Evolutionary conservation across 1,140 invertebrate species (phyloP).

Genomic region (Asobara japonica): DNA sequence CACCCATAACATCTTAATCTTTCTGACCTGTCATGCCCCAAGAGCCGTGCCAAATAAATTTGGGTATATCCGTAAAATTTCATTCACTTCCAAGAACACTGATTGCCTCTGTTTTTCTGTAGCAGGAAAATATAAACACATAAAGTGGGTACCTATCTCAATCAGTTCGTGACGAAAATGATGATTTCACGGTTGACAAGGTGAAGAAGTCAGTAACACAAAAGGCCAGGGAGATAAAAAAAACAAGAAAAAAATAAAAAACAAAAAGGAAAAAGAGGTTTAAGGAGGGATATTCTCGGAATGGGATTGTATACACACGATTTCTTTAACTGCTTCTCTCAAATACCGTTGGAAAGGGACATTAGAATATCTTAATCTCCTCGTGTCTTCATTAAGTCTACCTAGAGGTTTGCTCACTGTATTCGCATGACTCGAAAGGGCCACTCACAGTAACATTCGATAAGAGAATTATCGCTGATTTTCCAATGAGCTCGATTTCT

Average conservation of each 20-base stretch:
- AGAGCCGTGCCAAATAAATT: neutral
- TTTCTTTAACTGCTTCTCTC: conserved; percentile 29
- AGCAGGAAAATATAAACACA: neutral
- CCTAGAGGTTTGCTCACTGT: conserved; percentile 8
- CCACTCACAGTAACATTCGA: too few species aligned
- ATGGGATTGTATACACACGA: conserved; percentile 14
- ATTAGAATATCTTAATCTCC: conserved; percentile 36
- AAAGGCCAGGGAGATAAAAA: neutral
- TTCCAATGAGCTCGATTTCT: too few species aligned
- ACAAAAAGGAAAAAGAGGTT: too few species aligned
- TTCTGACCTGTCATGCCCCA: neutral
- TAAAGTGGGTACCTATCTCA: neutral
- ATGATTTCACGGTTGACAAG: conserved; percentile 10
- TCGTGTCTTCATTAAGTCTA: conserved; percentile 30
- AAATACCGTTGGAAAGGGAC: conserved; percentile 32
- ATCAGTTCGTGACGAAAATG: conserved; percentile 7
- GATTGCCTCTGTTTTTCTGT: neutral
- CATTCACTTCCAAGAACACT: neutral
- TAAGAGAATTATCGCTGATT: too few species aligned
- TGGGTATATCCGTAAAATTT: neutral
- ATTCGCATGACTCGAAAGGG: conserved; percentile 15
- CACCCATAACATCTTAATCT: neutral
- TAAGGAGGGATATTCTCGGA: conserved; percentile 19
- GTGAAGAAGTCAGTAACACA: neutral
- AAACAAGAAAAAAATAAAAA: too few species aligned